phyloP scores from a whole-genome alignment of 2,797 vertebrate genomes.

The Pogonophryne albipinna region DNA sequence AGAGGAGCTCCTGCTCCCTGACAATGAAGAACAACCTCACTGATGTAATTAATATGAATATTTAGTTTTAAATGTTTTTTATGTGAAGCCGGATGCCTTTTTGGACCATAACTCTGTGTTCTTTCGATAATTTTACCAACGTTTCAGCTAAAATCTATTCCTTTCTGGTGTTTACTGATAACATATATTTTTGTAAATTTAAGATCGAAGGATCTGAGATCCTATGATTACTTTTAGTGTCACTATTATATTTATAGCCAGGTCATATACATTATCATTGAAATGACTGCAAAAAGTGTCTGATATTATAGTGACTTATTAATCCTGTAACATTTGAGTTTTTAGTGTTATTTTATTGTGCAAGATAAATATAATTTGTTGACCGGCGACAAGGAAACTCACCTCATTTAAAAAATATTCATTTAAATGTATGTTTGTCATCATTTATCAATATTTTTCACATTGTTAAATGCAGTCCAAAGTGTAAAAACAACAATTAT shows the following conservation, averaged over 20 bases:
- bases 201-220: no score
- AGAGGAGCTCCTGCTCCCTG: slow-evolving; percentile 63
- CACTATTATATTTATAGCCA: background rate
- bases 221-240: background rate
- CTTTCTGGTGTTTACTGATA: background rate
- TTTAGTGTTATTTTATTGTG: no score
- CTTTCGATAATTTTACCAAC: no score
- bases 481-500: background rate
- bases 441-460: background rate
- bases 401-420: no score
- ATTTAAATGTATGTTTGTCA: background rate
- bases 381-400: no score
- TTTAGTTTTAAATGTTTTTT: background rate
- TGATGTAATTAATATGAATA: slow-evolving; percentile 88
- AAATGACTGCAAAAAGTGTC: background rate
- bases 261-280: background rate
- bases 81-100: background rate
- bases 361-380: no score
- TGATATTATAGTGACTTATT: no score
- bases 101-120: background rate
- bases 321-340: no score
- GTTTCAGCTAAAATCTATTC: background rate
- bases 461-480: background rate
- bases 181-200: background rate
- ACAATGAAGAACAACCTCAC: slow-evolving; percentile 88